Evolutionary conservation across 1,140 invertebrate species (phyloP).

Genomic region (Zaprionus inermis): DNA sequence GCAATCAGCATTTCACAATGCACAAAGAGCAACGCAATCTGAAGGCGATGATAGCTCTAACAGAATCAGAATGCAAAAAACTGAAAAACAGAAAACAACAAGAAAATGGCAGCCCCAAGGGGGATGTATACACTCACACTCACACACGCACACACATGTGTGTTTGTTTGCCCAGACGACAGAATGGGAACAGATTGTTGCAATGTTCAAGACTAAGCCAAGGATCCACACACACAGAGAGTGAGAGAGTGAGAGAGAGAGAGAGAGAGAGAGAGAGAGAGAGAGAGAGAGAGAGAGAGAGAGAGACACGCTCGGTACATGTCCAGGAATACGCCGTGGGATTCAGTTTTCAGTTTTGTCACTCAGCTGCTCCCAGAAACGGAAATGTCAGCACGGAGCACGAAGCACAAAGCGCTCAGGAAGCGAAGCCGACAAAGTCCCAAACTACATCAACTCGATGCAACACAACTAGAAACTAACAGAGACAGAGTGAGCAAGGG

Average conservation of each 20-base stretch:
- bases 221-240: not conserved
- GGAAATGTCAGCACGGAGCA: constrained; percentile 24
- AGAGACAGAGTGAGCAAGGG: not conserved
- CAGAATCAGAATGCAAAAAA: constrained; percentile 19
- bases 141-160: constrained; percentile 1
- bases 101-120: constrained; percentile 3
- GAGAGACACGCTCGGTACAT: not conserved
- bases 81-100: not conserved
- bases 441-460: constrained; percentile 21
- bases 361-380: constrained; percentile 1
- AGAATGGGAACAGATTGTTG: constrained; percentile 42
- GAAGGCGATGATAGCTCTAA: constrained; percentile 37
- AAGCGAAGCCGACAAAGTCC: constrained; percentile 48
- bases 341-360: constrained; percentile 2
- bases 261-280: not conserved
- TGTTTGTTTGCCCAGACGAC: constrained; percentile 14
- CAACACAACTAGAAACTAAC: constrained; percentile 9
- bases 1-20: constrained; percentile 37
- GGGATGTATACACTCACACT: not conserved
- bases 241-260: not conserved
- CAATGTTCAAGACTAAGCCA: constrained; percentile 4
- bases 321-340: constrained; percentile 1
- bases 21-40: constrained; percentile 46
- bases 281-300: not conserved
- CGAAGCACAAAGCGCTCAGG: constrained; percentile 29